Conservation (phyloP, 2,888 invertebrate genomes). For the Amphiduros pacificus region DNA sequence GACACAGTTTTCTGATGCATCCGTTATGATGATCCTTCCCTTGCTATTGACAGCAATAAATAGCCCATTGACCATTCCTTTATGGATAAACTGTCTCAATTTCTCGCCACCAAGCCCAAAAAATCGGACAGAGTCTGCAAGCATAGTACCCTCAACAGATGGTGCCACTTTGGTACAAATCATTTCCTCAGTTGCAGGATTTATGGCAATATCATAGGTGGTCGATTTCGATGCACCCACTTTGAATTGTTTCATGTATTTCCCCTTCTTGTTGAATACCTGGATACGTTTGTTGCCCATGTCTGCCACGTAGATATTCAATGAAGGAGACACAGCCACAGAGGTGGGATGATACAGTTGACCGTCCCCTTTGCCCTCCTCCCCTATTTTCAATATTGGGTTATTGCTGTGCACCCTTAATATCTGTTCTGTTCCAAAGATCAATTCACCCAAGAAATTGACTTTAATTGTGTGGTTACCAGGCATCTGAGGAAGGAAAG, state of each 20-base stretch:
- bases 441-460: background rate
- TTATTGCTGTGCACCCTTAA: constrained; percentile 16
- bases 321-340: constrained; percentile 7
- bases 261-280: constrained; percentile 10
- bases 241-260: background rate
- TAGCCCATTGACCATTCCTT: constrained; percentile 4
- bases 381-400: constrained; percentile 12
- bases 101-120: constrained; percentile 18
- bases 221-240: constrained; percentile 13
- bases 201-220: constrained; percentile 18
- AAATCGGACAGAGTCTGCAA: constrained; percentile 12
- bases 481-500: constrained; percentile 3
- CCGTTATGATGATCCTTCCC: constrained; percentile 24
- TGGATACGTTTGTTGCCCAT: constrained; percentile 23
- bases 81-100: constrained; percentile 7
- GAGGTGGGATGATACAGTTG: constrained; percentile 16
- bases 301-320: constrained; percentile 21
- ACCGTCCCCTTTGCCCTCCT: constrained; percentile 2
- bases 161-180: constrained; percentile 15
- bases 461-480: background rate
- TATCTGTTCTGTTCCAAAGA: background rate
- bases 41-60: constrained; percentile 22
- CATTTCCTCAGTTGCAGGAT: constrained; percentile 5
- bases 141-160: constrained; percentile 8
- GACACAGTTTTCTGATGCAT: constrained; percentile 18